These are phyloP conservation scores for Sarcophaga caerulescens DNA, from an alignment of 2,888 invertebrate genomes.

Conservation along the genomic window DNA sequence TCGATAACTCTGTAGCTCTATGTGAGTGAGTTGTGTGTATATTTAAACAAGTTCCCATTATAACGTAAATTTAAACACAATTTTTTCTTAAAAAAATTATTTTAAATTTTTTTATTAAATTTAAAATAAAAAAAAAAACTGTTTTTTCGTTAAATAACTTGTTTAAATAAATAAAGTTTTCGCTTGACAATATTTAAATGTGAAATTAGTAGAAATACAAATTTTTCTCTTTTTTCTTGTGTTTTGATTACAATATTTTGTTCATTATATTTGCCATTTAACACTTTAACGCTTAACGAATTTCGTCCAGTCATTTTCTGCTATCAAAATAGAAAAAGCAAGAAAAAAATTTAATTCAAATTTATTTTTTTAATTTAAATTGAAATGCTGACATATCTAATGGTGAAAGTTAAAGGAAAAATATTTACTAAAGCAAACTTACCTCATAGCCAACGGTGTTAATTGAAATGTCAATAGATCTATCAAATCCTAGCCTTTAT, in stretches of 20 bases:
- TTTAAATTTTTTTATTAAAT: no score
- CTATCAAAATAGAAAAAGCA: background rate
- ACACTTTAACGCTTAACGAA: conserved; percentile 9
- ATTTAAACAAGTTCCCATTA: conserved; percentile 30
- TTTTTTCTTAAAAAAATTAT: background rate
- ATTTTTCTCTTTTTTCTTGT: background rate
- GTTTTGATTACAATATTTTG: no score
- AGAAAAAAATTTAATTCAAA: background rate
- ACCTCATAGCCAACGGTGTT: background rate
- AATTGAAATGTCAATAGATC: background rate
- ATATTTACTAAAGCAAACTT: background rate
- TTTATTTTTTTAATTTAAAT: background rate
- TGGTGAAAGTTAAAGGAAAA: conserved; percentile 2
- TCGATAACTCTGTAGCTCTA: background rate
- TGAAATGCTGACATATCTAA: background rate
- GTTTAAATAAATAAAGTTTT: conserved; percentile 23
- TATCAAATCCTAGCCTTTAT: background rate
- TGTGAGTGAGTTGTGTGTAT: background rate
- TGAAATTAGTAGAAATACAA: conserved; percentile 19
- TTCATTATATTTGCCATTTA: conserved; percentile 5
- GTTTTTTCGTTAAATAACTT: conserved; percentile 6
- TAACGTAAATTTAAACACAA: background rate
- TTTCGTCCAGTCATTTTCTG: conserved; percentile 19
- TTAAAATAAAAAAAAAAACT: no score
- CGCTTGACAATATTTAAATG: conserved; percentile 1